A percentile compares a stretch with the other conserved stretches of the same genome.
phyloP scores from a whole-genome alignment of 2,888 invertebrate species.

The Caenorhabditis parvicauda region DNA sequence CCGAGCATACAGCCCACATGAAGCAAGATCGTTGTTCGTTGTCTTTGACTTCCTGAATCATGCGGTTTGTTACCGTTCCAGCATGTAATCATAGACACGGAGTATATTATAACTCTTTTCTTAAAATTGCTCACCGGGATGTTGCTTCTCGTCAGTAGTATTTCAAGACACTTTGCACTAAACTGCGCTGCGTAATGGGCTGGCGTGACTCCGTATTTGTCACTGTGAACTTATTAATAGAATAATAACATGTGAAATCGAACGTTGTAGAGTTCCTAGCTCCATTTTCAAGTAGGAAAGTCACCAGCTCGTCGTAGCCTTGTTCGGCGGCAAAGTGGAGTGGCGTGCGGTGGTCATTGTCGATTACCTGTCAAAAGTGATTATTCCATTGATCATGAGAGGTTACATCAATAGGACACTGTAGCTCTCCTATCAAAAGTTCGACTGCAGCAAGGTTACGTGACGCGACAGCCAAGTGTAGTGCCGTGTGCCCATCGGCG shows the following conservation, averaged over 20 bases:
- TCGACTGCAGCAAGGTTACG: conserved; percentile 44
- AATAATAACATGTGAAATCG: not conserved
- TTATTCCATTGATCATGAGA: not conserved
- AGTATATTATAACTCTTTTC: too few relatives aligned
- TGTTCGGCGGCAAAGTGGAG: conserved; percentile 50
- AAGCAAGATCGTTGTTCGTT: conserved; percentile 51
- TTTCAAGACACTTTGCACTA: conserved; percentile 27
- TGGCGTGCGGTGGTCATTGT: conserved; percentile 50
- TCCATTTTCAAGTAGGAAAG: conserved; percentile 34
- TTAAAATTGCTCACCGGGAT: too few relatives aligned
- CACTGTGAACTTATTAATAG: conserved; percentile 15
- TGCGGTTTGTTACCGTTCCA: conserved; percentile 8
- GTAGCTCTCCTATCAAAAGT: conserved; percentile 32
- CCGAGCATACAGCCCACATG: conserved; percentile 60
- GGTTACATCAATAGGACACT: conserved; percentile 17
- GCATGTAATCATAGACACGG: not conserved
- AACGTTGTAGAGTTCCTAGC: conserved; percentile 30
- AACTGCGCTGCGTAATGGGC: conserved; percentile 60
- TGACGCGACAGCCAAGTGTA: conserved; percentile 57
- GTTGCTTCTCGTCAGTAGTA: conserved; percentile 17
- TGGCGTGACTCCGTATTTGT: conserved; percentile 45
- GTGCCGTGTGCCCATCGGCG: conserved; percentile 38
- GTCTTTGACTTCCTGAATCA: conserved; percentile 50
- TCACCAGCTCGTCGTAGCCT: conserved; percentile 38
- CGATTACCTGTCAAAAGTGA: conserved; percentile 35